These are phyloP conservation scores for Gambusia yucatana DNA, from an alignment of 2,797 vertebrate species.

Conservation along the genomic window DNA sequence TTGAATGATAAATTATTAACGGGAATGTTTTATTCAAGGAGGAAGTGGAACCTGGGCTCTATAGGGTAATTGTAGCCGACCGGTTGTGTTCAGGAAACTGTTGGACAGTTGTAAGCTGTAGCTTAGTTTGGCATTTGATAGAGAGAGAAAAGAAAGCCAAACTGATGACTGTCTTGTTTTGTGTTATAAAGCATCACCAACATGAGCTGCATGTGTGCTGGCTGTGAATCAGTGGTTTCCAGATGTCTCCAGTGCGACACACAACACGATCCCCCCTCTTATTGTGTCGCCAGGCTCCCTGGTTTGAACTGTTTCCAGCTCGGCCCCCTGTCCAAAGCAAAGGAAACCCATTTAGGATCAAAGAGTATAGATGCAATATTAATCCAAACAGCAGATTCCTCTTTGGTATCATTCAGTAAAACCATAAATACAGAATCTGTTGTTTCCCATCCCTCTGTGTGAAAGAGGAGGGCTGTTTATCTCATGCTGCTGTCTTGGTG, in stretches of 20 bases:
- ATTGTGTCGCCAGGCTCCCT: conserved; percentile 6
- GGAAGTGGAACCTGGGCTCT: conserved; percentile 34
- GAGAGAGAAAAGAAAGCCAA: neutral
- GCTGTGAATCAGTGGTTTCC: conserved; percentile 24
- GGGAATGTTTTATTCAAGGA: conserved; percentile 48
- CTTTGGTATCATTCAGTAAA: conserved; percentile 26
- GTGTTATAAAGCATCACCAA: conserved; percentile 6
- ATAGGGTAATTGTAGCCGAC: conserved; percentile 25
- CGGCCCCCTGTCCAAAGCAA: neutral
- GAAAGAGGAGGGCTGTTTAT: conserved; percentile 4
- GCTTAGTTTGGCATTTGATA: conserved; percentile 26
- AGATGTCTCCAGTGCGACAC: conserved; percentile 23
- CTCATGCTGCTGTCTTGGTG: neutral
- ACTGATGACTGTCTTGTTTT: conserved; percentile 18
- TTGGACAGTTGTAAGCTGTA: conserved; percentile 15
- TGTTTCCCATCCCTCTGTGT: neutral
- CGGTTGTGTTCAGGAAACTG: neutral
- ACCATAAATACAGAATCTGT: conserved; percentile 14
- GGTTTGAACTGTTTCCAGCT: conserved; percentile 29
- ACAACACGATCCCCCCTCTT: conserved; percentile 2
- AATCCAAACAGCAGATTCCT: conserved; percentile 21
- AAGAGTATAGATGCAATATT: conserved; percentile 44
- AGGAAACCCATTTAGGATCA: conserved; percentile 27
- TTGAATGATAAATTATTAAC: conserved; percentile 41
- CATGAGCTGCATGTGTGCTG: conserved; percentile 21